Evolutionary conservation across 2,113 vertebrate species (phyloP), one percentile per base, ranked within the genome.

Genomic region (Andinoacara biseriatus): DNA sequence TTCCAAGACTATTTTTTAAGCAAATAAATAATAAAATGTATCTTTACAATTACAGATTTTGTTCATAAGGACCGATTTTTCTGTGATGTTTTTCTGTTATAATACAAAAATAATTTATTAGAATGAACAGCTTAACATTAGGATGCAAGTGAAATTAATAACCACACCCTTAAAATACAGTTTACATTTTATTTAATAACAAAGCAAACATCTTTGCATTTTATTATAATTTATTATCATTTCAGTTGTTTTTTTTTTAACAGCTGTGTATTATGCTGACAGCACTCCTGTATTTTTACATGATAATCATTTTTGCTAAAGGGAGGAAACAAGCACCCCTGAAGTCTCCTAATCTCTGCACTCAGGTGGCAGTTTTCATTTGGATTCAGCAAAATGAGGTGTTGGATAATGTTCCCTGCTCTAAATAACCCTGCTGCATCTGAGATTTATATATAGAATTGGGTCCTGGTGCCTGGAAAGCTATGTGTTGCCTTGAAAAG

Each of bases 401-500:
- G 92, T 94, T 62, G 87, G 86, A 91, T 96, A 95, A 95, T 87
- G 94, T 92, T 95, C 93, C 49, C 59, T 90, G 90, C 72, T 95
- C 91, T 95, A 95, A 90, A 95, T 96, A 95, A 94, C 91, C 93
- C 43, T 87, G 91, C 87, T 94, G 95, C 92, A 46, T 89, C 77
- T 77, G 83, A 40, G 92, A 94, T 95, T 95, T 95, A 96, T 95
- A 92, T 90, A 93, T 93, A 94, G 95, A 89, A 85, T 90, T 79
- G 80, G 84, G 52, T 95, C 67, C 82, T 43, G 58, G 75, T 94
- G 5, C 85, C 95, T 87, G 94, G 94, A 96, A 95, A 93, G 90
- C 89, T 92, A 80, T 60, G 90, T 93, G 90, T 95, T 95, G 90
- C 90, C 93, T 92, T 87, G 96, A 95, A 97, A 96, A 95, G 86